Base-by-base conservation (phyloP, 2,797 vertebrate species). In the Chelon auratus region DNA sequence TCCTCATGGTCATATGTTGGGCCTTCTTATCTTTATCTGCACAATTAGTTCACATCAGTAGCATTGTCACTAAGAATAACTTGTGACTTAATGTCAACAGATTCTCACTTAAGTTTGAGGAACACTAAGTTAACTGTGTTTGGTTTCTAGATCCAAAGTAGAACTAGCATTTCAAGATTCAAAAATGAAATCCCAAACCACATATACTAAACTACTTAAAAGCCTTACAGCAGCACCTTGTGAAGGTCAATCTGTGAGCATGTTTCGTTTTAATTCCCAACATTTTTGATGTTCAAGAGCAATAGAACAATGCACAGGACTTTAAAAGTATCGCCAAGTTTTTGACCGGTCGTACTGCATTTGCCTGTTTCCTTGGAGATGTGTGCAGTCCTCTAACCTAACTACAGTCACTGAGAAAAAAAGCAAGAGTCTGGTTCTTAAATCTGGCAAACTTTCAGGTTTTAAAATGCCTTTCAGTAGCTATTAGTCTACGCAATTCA, bases 191-290 rank as follows among this genome's bases (percentile, higher is more conserved):
- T 80, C 74, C 59, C 54, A 74, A 62, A 61, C 73, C 9, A 67
- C 37, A 43, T 37, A 72, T 40, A 65, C 60, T 80, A 74, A 83
- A 81, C 68, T 59, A 79, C 81, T 52, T 60, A 39, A 62, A 78
- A 68, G 59, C 65, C 48, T 68, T 55, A 62, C 9, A 77, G 61
- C 26, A 56, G 61, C 56, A 51, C 47, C 1, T 33, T 42, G 8
- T 47, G 54, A 61, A 69, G 80, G 61, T 78, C 61, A 55, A 3
- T 62, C 11, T 40, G 22, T 55, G 18, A 63, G 20, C 37, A 26
- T 39, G 55, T 53, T 39, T 71, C 30, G 5, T 39, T 33, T 60
- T 15, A 52, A 40, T 67, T 39, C n/a, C 15, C 15, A 56, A 6
- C 48, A 5, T 55, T 24, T 63, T 33, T 68, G 13, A 60, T 45